Conservation (phyloP, 2,113 vertebrate species). For the Tychaedon coryphoeus region DNA sequence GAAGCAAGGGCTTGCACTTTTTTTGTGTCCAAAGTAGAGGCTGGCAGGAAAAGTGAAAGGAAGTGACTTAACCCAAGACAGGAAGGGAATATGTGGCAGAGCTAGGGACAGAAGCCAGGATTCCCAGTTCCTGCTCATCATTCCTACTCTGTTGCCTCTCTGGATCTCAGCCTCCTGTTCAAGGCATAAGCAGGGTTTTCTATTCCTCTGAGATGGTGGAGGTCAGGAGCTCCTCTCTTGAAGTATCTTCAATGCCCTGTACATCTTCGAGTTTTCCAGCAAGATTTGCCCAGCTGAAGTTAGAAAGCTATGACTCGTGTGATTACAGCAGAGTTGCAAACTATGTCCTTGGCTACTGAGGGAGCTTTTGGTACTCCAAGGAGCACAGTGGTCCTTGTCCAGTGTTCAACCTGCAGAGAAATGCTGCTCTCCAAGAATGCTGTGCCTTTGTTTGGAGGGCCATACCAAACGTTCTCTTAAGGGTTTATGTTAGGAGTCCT, state of each 20-base stretch:
- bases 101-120: background rate
- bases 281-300: background rate
- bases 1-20: background rate
- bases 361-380: fast-evolving
- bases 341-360: background rate
- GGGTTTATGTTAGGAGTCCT: background rate
- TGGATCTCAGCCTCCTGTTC: background rate
- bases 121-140: background rate
- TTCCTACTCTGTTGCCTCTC: background rate
- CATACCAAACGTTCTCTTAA: background rate
- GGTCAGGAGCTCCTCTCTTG: background rate
- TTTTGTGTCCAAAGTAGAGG: background rate
- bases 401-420: background rate
- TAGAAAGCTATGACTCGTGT: fast-evolving
- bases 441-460: background rate
- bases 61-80: constrained; percentile 6
- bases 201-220: background rate
- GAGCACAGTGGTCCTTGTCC: fast-evolving
- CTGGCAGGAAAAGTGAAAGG: constrained; percentile 29
- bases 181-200: background rate
- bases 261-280: background rate
- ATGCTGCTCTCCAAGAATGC: background rate
- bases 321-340: background rate
- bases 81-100: constrained; percentile 38
- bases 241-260: fast-evolving